Evolutionary conservation across 2,888 invertebrate genomes (phyloP).

Genomic region (Eupelmus urozonus): DNA sequence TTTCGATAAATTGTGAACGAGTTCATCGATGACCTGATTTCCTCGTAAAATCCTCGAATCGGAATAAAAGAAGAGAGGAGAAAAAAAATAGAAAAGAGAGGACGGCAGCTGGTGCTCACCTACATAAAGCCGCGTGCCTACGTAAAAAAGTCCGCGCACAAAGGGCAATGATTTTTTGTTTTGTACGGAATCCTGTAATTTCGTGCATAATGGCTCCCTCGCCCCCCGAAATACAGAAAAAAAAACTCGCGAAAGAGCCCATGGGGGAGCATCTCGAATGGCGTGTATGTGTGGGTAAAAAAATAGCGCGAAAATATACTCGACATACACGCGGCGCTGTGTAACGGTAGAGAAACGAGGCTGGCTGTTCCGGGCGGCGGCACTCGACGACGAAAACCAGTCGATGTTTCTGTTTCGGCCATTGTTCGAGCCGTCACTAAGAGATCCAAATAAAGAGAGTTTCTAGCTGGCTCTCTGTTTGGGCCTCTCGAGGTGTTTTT

Average conservation of each 20-base stretch:
- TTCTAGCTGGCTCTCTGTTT: conserved; percentile 23
- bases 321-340: conserved; percentile 38
- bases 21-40: conserved; percentile 29
- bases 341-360: not conserved
- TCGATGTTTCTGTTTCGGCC: conserved; percentile 44
- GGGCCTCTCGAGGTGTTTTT: conserved; percentile 19
- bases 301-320: conserved; percentile 56
- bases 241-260: conserved; percentile 25
- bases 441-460: conserved; percentile 48
- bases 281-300: conserved; percentile 29
- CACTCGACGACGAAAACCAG: conserved; percentile 10
- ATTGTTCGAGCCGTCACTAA: conserved; percentile 55
- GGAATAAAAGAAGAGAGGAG: conserved; percentile 12
- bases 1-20: conserved; percentile 14
- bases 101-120: conserved; percentile 30
- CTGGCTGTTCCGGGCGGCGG: not conserved
- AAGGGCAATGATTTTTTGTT: conserved; percentile 63
- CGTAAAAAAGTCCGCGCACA: conserved; percentile 61
- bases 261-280: conserved; percentile 64
- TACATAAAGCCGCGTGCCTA: not conserved
- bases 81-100: conserved; percentile 26
- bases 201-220: conserved; percentile 68
- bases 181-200: conserved; percentile 72
- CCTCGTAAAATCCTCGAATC: conserved; percentile 29
- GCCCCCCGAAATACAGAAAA: not conserved